These are phyloP conservation scores for Anthrax anthrax DNA, from an alignment of 2,888 invertebrate genomes.

Conservation along the genomic window DNA sequence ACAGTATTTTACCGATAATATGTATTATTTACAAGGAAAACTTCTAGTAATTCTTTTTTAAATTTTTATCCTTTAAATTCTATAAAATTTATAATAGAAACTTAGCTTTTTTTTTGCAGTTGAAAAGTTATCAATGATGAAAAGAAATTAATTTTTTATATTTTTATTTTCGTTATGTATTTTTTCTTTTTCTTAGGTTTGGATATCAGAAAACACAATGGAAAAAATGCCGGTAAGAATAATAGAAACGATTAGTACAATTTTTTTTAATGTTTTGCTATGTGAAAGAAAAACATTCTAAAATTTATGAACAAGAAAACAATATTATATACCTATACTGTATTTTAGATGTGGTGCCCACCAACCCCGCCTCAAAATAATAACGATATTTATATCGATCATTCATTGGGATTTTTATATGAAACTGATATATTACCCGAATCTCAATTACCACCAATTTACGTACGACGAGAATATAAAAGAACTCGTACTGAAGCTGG, in stretches of 20 bases:
- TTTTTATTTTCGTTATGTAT: constrained; percentile 2
- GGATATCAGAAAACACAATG: constrained; percentile 56
- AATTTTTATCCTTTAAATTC: too few species aligned
- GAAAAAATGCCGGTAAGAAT: constrained; percentile 71
- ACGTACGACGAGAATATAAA: constrained; percentile 62
- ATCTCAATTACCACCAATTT: constrained; percentile 62
- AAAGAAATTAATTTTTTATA: too few species aligned
- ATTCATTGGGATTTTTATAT: constrained; percentile 72
- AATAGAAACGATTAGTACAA: too few species aligned
- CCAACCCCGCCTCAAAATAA: constrained; percentile 93
- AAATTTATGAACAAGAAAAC: not conserved
- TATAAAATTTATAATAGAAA: too few species aligned
- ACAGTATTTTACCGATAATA: too few species aligned
- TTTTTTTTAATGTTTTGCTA: not conserved
- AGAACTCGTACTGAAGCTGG: constrained; percentile 53
- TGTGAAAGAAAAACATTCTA: not conserved
- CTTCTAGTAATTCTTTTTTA: too few species aligned
- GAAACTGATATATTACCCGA: constrained; percentile 62
- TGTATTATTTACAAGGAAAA: too few species aligned
- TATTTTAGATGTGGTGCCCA: constrained; percentile 81
- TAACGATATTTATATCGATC: constrained; percentile 81
- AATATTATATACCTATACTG: too few species aligned
- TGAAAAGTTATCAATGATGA: too few species aligned
- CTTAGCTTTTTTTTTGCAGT: too few species aligned
- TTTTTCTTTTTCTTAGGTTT: constrained; percentile 43